These are phyloP conservation scores for Sminthurides aquaticus DNA, from an alignment of 2,888 invertebrate species.

Conservation along the genomic window DNA sequence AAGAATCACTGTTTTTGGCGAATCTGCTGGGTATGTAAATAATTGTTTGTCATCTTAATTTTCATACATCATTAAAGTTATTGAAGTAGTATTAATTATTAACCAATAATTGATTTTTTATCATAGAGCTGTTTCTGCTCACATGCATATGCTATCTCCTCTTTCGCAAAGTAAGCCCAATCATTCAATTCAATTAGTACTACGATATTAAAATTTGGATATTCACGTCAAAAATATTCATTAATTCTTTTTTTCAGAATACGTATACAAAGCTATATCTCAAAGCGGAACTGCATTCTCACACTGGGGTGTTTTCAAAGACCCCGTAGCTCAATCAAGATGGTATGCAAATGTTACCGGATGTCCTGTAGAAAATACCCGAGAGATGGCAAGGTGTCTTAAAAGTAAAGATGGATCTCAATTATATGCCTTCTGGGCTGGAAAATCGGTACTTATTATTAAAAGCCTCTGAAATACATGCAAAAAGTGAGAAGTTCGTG, in stretches of 20 bases:
- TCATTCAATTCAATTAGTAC: too few relatives aligned
- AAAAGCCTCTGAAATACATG: too few relatives aligned
- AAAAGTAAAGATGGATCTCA: background rate
- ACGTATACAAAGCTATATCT: constrained; percentile 23
- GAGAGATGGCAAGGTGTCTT: constrained; percentile 5
- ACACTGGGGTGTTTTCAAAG: constrained; percentile 26
- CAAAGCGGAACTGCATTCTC: constrained; percentile 29
- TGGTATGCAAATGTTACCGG: constrained; percentile 29
- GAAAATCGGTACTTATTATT: background rate
- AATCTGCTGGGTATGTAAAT: background rate
- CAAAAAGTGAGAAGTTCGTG: too few relatives aligned
- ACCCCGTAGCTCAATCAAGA: constrained; percentile 32
- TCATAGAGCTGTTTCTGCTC: background rate
- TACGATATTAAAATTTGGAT: too few relatives aligned
- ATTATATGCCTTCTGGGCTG: background rate
- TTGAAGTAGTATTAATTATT: too few relatives aligned
- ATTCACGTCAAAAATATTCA: too few relatives aligned
- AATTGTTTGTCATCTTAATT: background rate
- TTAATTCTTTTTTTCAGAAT: background rate
- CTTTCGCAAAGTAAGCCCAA: background rate
- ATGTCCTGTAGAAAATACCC: constrained; percentile 22
- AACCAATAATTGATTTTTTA: background rate
- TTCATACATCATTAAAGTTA: background rate
- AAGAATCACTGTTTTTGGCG: background rate
- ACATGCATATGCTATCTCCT: background rate